Percentiles rank a stretch among this genome's conserved stretches.
phyloP scores from a whole-genome alignment of 2,797 vertebrate genomes.

The Crenichthys baileyi region DNA sequence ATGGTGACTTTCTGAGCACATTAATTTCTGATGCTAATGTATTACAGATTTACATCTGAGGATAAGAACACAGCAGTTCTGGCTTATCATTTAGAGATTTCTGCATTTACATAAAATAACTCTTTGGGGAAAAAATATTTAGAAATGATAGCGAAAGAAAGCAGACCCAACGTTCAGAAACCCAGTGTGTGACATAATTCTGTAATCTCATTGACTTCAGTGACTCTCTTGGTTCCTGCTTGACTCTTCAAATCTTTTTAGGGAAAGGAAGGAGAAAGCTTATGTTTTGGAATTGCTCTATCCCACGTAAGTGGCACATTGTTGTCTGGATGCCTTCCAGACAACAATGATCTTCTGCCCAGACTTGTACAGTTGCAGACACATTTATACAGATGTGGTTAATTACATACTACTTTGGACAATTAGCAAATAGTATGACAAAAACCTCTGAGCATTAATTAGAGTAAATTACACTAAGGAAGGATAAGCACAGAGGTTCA shows the following conservation, averaged over 20 bases:
- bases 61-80: constrained; percentile 35
- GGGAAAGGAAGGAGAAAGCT: background rate
- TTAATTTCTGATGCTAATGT: constrained; percentile 23
- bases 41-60: constrained; percentile 32
- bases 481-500: constrained; percentile 79
- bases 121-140: constrained; percentile 40
- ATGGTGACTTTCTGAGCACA: constrained; percentile 25
- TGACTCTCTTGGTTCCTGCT: background rate
- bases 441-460: constrained; percentile 84
- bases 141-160: constrained; percentile 59
- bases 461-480: constrained; percentile 84
- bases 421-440: constrained; percentile 82
- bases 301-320: constrained; percentile 20
- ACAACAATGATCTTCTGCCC: constrained; percentile 19
- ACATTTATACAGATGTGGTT: constrained; percentile 76
- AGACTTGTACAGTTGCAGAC: constrained; percentile 49
- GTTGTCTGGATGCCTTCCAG: constrained; percentile 21
- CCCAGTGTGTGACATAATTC: background rate
- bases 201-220: background rate
- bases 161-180: constrained; percentile 12
- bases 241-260: background rate
- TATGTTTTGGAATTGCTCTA: constrained; percentile 22
- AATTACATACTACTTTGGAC: constrained; percentile 76
- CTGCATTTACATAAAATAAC: constrained; percentile 39
- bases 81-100: constrained; percentile 15